Evolutionary conservation across 2,113 vertebrate species (phyloP).

Genomic region (Onychostoma macrolepis): DNA sequence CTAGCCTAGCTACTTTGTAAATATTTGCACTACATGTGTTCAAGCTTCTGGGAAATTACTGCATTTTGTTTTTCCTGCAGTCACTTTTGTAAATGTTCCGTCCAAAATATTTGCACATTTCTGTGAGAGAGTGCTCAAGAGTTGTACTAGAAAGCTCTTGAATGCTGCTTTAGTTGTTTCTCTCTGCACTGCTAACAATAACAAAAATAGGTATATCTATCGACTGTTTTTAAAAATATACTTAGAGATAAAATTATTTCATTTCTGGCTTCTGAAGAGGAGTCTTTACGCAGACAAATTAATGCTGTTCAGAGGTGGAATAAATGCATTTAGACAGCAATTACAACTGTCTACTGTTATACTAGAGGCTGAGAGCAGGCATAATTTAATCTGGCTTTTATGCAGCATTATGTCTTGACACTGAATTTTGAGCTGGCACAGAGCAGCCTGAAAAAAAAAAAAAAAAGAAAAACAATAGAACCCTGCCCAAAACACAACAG

Average conservation of each 20-base stretch:
- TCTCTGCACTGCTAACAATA: background rate
- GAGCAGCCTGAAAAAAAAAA: too few species aligned
- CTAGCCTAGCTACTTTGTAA: background rate
- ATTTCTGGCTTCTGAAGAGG: background rate
- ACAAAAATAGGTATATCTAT: too few species aligned
- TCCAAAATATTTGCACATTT: background rate
- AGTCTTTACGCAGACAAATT: too few species aligned
- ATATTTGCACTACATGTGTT: background rate
- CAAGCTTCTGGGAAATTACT: background rate
- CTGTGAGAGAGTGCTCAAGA: background rate
- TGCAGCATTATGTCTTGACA: too few species aligned
- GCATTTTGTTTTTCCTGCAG: background rate
- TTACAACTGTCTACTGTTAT: too few species aligned
- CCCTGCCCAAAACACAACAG: too few species aligned
- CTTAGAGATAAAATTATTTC: background rate
- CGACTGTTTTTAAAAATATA: background rate
- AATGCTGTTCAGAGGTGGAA: background rate
- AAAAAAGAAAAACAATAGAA: too few species aligned
- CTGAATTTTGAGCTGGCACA: too few species aligned
- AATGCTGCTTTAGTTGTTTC: background rate
- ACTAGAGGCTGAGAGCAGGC: too few species aligned
- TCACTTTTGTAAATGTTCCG: background rate
- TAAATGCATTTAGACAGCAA: background rate
- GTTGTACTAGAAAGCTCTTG: background rate
- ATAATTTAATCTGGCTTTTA: too few species aligned